Evolutionary conservation across 2,888 invertebrate genomes (phyloP).

Genomic region (Drosophila bunnanda): DNA sequence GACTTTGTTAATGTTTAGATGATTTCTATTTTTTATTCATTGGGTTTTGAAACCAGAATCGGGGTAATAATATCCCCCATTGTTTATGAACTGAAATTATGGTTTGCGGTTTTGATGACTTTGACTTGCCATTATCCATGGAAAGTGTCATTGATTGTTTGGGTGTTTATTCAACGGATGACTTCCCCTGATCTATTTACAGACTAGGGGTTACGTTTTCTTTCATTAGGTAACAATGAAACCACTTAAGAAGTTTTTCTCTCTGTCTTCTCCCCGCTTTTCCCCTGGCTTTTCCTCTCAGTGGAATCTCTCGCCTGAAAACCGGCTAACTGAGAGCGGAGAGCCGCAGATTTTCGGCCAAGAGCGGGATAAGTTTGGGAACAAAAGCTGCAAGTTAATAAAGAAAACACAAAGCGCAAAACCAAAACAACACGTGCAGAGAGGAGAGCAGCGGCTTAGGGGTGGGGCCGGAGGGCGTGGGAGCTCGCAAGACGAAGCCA

Average conservation of each 20-base stretch:
- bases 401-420: constrained; percentile 25
- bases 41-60: constrained; percentile 4
- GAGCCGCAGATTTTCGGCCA: constrained; percentile 2
- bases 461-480: not conserved
- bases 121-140: not conserved
- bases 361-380: constrained; percentile 15
- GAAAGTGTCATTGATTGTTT: not conserved
- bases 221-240: not conserved
- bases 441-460: not conserved
- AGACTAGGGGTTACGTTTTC: not conserved
- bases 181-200: not conserved
- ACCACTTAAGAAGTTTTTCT: not conserved
- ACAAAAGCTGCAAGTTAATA: constrained; percentile 26
- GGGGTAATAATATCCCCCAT: not conserved
- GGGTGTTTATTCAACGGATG: no score
- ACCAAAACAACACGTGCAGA: constrained; percentile 44
- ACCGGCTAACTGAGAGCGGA: constrained; percentile 30
- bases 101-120: constrained; percentile 4
- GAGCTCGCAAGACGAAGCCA: constrained; percentile 31
- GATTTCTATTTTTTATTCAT: not conserved
- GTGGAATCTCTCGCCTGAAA: not conserved
- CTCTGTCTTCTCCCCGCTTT: not conserved
- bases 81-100: constrained; percentile 6
- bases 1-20: not conserved
- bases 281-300: constrained; percentile 8